These are phyloP conservation scores for Cremastinae sp. DNA, from an alignment of 2,888 invertebrate species.

Conservation along the genomic window DNA sequence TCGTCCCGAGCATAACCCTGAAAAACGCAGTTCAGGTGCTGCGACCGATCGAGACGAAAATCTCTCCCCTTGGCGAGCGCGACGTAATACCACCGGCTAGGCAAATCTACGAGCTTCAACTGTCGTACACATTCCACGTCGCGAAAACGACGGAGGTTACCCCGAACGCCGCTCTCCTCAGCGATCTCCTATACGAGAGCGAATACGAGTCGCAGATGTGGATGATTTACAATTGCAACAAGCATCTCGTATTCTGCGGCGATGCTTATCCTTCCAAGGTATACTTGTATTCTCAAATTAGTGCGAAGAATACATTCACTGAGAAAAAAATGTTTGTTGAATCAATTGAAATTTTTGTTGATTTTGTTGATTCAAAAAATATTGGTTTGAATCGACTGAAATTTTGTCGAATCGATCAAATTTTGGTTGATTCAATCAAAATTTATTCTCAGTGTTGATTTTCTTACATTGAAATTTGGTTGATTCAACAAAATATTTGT, in stretches of 20 bases:
- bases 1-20: conserved; percentile 88
- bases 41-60: conserved; percentile 90
- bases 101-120: conserved; percentile 94
- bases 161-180: conserved; percentile 89
- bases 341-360: too few species aligned
- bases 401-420: too few species aligned
- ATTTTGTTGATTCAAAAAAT: too few species aligned
- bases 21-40: conserved; percentile 88
- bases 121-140: conserved; percentile 93
- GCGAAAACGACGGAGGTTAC: conserved; percentile 91
- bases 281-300: conserved; percentile 67
- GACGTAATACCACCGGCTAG: conserved; percentile 93
- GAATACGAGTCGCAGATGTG: conserved; percentile 98
- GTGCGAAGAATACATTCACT: neutral
- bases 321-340: too few species aligned
- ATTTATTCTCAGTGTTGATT: too few species aligned
- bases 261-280: conserved; percentile 95
- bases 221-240: conserved; percentile 96
- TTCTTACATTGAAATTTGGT: too few species aligned
- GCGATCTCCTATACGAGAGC: conserved; percentile 95
- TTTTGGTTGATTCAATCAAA: too few species aligned
- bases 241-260: conserved; percentile 91
- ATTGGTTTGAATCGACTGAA: too few species aligned
- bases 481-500: too few species aligned
- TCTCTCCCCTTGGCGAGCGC: conserved; percentile 88